Conservation (phyloP, 2,888 invertebrate genomes). For the Tinea trinotella region DNA sequence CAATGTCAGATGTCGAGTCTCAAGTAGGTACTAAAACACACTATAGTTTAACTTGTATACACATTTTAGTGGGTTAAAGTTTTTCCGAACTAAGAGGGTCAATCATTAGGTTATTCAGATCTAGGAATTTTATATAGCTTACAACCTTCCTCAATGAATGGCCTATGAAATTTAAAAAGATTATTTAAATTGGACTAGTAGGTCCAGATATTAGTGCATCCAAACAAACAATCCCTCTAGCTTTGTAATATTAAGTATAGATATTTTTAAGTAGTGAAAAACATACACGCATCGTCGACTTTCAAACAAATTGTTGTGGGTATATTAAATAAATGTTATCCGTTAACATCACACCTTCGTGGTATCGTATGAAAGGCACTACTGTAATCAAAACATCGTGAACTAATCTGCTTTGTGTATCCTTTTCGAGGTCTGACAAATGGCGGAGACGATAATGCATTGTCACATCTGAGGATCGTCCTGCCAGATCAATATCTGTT, state of each 20-base stretch:
- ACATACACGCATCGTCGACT: conserved; percentile 44
- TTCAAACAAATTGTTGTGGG: conserved; percentile 28
- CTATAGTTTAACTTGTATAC: no score
- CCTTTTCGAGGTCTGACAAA: conserved; percentile 35
- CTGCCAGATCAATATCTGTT: conserved; percentile 45
- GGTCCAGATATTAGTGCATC: no score
- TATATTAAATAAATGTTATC: conserved; percentile 29
- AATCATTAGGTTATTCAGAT: no score
- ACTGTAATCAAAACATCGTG: conserved; percentile 57
- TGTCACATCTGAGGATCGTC: conserved; percentile 29
- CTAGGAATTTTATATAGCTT: no score
- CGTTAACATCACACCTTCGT: conserved; percentile 36
- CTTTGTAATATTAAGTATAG: not conserved
- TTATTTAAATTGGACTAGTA: no score
- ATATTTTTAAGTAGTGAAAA: conserved; percentile 24
- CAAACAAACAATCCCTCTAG: no score
- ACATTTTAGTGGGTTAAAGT: no score
- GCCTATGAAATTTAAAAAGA: no score
- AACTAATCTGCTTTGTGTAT: conserved; percentile 48
- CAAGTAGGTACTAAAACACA: no score
- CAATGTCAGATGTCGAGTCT: no score
- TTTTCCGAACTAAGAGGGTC: no score
- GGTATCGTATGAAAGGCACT: conserved; percentile 32
- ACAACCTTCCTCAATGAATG: no score
- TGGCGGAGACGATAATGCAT: conserved; percentile 37